Base-by-base conservation (phyloP, 2,888 invertebrate genomes). In the Andrena bicolor region DNA sequence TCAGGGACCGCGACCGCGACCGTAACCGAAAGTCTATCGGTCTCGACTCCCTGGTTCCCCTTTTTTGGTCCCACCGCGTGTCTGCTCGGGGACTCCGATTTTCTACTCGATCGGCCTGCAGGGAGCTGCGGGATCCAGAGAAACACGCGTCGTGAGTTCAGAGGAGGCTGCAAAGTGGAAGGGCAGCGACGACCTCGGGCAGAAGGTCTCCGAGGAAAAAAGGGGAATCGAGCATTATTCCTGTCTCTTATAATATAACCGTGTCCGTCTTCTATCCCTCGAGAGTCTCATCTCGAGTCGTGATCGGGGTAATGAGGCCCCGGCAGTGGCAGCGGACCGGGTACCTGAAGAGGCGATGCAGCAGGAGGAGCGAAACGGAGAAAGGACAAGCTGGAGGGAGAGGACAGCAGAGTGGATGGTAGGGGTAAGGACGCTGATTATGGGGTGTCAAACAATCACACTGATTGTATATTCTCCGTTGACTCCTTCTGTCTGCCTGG, bases 371-470 rank as follows among this genome's bases (percentile, higher is more conserved):
- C 56, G 83, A 64, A 69, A 76, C 66, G 65, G 87, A 87, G 80
- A 76, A 68, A 76, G 80, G 73, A 72, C 72, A 66, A 71, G 71
- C 80, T 76, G 76, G 71, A 72, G 68, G 74, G 84, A 80, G 74
- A 73, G 71, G 79, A 69, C 86, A 83, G 83, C 85, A 73, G 73
- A 66, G 79, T 76, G 71, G 23, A 81, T 76, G 56, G 90, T 86
- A 86, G 91, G 90, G 92, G 91, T 91, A 92, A 92, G 90, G 91
- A 92, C 90, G 90, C 92, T 94, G 93, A 94, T 94, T 93, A 94
- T 93, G 94, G 94, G 93, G 94, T 93, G 93, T 94, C 93, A 94
- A 94, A 94, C 93, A 94, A 94, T 94, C 93, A 94, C 90, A 90
- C 91, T 93, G 94, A 94, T 93, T 93, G 93, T 93, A 93, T 92